A percentile compares a stretch with the other conserved stretches of the same genome.
Evolutionary conservation across 2,888 invertebrate species (phyloP).

Genomic region (Acrocera orbiculus): DNA sequence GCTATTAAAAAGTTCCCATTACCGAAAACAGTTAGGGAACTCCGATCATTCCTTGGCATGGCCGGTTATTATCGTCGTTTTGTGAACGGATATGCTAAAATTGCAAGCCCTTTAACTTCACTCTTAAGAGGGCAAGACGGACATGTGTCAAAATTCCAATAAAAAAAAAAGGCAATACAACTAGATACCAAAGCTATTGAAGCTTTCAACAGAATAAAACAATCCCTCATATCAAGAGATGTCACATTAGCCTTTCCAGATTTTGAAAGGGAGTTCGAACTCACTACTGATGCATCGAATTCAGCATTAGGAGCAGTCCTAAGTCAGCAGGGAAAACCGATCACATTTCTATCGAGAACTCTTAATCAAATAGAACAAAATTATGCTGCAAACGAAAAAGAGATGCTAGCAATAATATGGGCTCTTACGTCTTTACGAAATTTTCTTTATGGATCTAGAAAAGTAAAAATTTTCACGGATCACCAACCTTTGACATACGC

Average conservation of each 20-base stretch:
- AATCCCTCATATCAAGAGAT: slow-evolving; percentile 2
- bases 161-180: slow-evolving; percentile 4
- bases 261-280: slow-evolving; percentile 3
- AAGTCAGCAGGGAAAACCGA: slow-evolving; percentile 1
- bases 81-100: slow-evolving; percentile 11
- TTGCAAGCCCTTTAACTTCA: slow-evolving; percentile 13
- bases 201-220: slow-evolving; percentile 4
- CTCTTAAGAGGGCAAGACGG: slow-evolving; percentile 12
- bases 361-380: slow-evolving; percentile 2
- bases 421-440: slow-evolving; percentile 2
- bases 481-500: slow-evolving; percentile 3
- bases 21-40: slow-evolving; percentile 11
- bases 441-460: slow-evolving; percentile 3
- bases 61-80: slow-evolving; percentile 14
- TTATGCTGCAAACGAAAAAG: slow-evolving; percentile 3
- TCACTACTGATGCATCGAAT: slow-evolving; percentile 4
- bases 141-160: slow-evolving; percentile 3
- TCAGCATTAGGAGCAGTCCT: slow-evolving; percentile 3
- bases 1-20: slow-evolving; percentile 13
- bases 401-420: slow-evolving; percentile 2
- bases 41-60: slow-evolving; percentile 11
- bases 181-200: slow-evolving; percentile 1
- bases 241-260: slow-evolving; percentile 2
- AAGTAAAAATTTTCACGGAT: slow-evolving; percentile 2
- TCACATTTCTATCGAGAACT: slow-evolving; percentile 1